A percentile compares a stretch with the other conserved stretches of the same genome.
phyloP scores from a whole-genome alignment of 2,113 vertebrate species.

The Heteronetta atricapilla region DNA sequence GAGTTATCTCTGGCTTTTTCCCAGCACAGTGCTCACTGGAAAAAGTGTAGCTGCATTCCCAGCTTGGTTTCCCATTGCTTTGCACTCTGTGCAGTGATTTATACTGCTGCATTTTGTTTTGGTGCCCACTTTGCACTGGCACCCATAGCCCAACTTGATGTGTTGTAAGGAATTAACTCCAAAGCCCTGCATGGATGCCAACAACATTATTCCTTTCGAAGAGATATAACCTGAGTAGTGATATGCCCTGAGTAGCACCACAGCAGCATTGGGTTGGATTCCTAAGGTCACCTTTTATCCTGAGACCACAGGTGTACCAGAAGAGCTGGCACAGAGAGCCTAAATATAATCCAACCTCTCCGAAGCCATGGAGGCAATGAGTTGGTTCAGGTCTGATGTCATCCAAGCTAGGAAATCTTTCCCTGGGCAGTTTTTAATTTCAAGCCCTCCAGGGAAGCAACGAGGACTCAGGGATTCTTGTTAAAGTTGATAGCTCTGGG shows the following conservation, averaged over 20 bases:
- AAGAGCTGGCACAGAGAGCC: neutral
- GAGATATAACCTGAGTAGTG: neutral
- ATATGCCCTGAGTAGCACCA: neutral
- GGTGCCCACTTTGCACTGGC: neutral
- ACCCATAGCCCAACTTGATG: neutral
- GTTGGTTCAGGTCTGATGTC: neutral
- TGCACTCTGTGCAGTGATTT: neutral
- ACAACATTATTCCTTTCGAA: neutral
- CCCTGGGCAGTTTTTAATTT: neutral
- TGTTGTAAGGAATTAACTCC: neutral
- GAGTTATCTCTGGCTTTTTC: neutral
- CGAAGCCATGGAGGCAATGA: neutral
- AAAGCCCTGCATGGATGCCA: neutral
- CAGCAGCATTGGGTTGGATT: neutral
- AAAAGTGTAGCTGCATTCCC: neutral
- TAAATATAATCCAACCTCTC: neutral
- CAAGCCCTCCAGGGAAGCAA: neutral
- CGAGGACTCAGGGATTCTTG: neutral
- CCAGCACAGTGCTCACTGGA: neutral
- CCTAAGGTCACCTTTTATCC: neutral
- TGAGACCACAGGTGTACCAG: neutral
- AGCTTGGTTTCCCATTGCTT: neutral
- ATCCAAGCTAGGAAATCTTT: neutral
- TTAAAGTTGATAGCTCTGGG: rapidly evolving
- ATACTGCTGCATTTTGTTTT: too few relatives aligned